phyloP scores from a whole-genome alignment of 2,888 invertebrate genomes.

The Nasonia oneida region DNA sequence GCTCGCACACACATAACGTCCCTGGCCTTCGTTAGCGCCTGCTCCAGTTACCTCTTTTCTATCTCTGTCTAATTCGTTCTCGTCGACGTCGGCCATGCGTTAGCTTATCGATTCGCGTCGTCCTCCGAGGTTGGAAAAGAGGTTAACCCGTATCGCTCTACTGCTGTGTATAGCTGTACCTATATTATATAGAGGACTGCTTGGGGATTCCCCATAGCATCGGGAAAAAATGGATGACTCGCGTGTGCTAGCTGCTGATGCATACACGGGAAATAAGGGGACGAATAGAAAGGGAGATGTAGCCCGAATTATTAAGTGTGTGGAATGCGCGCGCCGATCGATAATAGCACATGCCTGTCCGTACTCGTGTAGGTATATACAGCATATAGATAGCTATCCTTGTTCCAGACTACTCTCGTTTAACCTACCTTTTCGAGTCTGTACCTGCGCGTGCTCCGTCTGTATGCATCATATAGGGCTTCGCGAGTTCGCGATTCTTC shows the following conservation, averaged over 20 bases:
- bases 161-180: neutral
- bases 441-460: neutral
- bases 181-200: neutral
- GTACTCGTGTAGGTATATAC: neutral
- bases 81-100: neutral
- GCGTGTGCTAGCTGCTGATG: neutral
- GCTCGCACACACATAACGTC: neutral
- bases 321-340: constrained; percentile 8
- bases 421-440: neutral
- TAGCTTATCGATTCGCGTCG: neutral
- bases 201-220: neutral
- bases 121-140: constrained; percentile 14
- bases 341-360: neutral
- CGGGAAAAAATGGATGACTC: neutral
- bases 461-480: neutral
- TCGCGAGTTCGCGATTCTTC: neutral
- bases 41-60: constrained; percentile 45
- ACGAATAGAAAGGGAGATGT: neutral
- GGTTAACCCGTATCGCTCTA: constrained; percentile 34
- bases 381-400: neutral
- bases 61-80: neutral
- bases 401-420: neutral
- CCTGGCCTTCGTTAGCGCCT: constrained; percentile 30
- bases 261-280: neutral
- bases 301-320: neutral